Evolutionary conservation across 2,888 invertebrate genomes (phyloP), one percentile per base, ranked within the genome.

Genomic region (Podabrus alpinus): DNA sequence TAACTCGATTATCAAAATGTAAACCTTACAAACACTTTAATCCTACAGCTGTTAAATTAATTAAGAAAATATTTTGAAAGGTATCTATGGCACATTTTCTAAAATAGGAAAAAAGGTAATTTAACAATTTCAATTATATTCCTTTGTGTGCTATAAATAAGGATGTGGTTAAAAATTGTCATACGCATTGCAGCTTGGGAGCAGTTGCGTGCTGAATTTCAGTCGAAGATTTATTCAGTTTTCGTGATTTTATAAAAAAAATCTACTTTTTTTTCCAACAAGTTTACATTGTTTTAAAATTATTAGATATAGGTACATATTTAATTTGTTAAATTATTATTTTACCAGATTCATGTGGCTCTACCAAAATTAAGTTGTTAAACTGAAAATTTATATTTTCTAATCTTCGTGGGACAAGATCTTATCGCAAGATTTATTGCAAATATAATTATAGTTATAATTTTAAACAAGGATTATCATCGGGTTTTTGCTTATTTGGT

Each of bases 161-260:
- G 70, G 67, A 70, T 66, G 67, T 60, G 66, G 66, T 66, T 74
- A 70, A 69, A 70, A 74, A 74, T 70, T 66, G 67, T 61, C 68
- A 59, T 74, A 71, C 71, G 74, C 74, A 74, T 71, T 71, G 70
- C 71, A 71, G 74, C 74, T 74, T 68, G 60, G 71, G 69, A 74
- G 67, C 67, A 71, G 68, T 71, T 74, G 74, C 68, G 74, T 74
- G 74, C 70, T 64, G 68, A 73, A 71, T 71, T 64, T 64, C 62
- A 64, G 13, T 64, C 62, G 71, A 71, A 66, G 71, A 71, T 71
- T 71, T 71, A 71, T 71, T 66, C 59, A 71, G 66, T 71, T 71
- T 71, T 71, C 71, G 66, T 71, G 71, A 71, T 71, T 71, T 71
- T 64, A 64, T 45, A 45, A n/a, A 45, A 45, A 45, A n/a, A 29